Evolutionary conservation across 2,888 invertebrate genomes (phyloP), one percentile per base, ranked within the genome.

Genomic region (Linnaemya tessellans): DNA sequence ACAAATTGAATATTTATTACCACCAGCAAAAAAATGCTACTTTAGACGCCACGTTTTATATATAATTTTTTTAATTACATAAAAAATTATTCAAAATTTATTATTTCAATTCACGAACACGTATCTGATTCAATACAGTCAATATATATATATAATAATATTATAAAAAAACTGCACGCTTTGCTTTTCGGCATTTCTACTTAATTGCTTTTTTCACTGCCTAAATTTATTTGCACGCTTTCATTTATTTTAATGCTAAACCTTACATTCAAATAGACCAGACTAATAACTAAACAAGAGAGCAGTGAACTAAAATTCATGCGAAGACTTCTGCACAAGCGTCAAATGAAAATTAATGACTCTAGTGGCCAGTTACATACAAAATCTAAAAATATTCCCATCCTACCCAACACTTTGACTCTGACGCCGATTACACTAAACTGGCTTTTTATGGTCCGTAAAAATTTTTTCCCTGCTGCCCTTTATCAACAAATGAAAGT

Each of bases 311-410:
- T 22, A 35, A 11, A 49, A 35, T 11, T 15, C 13, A 49, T 38
- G n/a, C 11, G 20, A 20, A 13, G 43, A 3, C 13, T 20, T 49
- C 1, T 18, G n/a, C 11, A 43, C 22, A 70, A 75, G 35, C 13
- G 43, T 84, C 22, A 46, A n/a, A 80, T 67, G n/a, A 67, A 77
- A 67, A 51, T 65, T 68, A 84, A 77, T 80, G 75, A 77, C 73
- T 68, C 62, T 78, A 84, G 56, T 80, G 73, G 62, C 46, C 73
- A 73, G 62, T 84, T 84, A 30, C 25, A 18, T 22, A 64, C 13
- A 74, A 65, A 77, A 22, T 35, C n/a, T 20, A 68, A 70, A 35
- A 67, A 80, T 67, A 25, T 67, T 46, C 25, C 18, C 60, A 10
- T 51, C 15, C 38, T 43, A 13, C 7, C 41, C 3, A 35, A 20